Percentiles rank a stretch among this genome's conserved stretches.
Conservation (phyloP, 1,140 invertebrate genomes). For the Zaprionus kolodkinae region DNA sequence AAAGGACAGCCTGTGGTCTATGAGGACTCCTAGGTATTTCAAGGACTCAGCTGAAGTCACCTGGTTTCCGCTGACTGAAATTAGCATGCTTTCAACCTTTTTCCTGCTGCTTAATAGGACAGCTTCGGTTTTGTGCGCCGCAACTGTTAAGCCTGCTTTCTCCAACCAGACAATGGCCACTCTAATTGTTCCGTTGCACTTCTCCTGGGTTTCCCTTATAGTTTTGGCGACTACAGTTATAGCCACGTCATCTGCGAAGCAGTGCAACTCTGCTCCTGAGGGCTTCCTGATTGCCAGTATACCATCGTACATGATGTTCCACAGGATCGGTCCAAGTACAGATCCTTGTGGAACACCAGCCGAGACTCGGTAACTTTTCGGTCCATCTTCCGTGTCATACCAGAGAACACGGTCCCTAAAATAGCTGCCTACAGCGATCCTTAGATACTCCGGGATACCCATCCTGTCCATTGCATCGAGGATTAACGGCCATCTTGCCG, state of each 20-base stretch:
- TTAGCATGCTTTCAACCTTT: neutral
- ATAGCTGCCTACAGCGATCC: neutral
- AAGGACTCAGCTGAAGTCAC: neutral
- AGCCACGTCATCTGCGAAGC: neutral
- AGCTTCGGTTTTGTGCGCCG: neutral
- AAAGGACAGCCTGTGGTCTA: neutral
- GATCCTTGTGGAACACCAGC: neutral
- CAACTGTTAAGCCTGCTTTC: neutral
- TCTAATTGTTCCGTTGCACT: neutral
- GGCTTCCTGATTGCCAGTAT: neutral
- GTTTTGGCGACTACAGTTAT: neutral
- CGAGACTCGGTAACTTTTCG: neutral
- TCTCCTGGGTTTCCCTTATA: neutral
- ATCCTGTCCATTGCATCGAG: neutral
- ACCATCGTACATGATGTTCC: constrained; percentile 5
- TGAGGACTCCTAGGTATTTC: neutral
- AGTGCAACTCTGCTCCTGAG: neutral
- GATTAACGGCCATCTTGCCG: neutral
- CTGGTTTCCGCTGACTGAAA: neutral
- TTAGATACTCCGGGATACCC: neutral
- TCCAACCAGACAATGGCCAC: neutral
- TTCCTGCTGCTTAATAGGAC: neutral
- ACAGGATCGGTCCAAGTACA: neutral
- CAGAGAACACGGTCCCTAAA: neutral
- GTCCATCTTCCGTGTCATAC: neutral